Conservation (phyloP, 2,888 invertebrate species). For the Acronicta leporina region DNA sequence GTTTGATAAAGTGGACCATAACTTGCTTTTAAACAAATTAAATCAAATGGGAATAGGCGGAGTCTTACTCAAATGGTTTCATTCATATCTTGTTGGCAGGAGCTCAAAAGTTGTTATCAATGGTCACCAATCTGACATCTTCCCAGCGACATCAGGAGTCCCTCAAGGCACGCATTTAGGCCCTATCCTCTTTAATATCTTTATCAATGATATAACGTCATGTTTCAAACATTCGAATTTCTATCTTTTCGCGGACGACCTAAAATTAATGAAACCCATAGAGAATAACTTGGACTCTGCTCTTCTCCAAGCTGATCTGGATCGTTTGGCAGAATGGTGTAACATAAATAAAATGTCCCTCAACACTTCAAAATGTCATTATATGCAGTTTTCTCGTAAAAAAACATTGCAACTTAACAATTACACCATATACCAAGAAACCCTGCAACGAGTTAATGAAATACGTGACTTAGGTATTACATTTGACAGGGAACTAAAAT, state of each 20-base stretch:
- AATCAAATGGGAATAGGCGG: background rate
- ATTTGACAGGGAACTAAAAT: background rate
- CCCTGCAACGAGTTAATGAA: background rate
- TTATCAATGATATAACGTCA: background rate
- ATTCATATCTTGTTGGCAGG: background rate
- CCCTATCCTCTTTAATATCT: background rate
- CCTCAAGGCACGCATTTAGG: background rate
- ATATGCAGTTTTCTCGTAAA: background rate
- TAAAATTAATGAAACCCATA: constrained; percentile 3
- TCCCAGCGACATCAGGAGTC: constrained; percentile 1
- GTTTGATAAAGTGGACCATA: constrained; percentile 17
- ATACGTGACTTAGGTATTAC: background rate
- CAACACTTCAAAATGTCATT: background rate
- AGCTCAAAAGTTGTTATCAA: background rate
- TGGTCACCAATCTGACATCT: background rate
- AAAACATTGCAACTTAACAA: background rate
- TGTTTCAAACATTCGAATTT: background rate
- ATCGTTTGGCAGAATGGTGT: background rate
- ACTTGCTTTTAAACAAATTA: constrained; percentile 10
- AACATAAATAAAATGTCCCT: background rate
- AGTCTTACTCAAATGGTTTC: background rate
- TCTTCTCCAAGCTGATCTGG: background rate
- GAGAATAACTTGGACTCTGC: background rate
- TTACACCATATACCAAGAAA: background rate
- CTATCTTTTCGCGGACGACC: background rate